Conservation (phyloP, 2,113 vertebrate genomes). For the Sclerurus mexicanus region DNA sequence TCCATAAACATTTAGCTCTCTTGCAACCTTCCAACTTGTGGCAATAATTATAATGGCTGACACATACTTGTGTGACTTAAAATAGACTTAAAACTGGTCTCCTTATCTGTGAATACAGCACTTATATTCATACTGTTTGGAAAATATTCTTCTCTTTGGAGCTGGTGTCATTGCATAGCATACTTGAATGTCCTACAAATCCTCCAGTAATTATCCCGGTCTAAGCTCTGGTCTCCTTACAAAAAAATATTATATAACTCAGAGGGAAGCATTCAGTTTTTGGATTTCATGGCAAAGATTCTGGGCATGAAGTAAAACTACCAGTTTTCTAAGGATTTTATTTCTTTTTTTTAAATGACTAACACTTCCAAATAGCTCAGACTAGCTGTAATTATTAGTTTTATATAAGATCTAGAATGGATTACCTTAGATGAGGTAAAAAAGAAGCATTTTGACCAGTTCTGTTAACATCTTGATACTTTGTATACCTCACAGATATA, state of each 20-base stretch:
- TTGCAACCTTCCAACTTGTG: constrained; percentile 43
- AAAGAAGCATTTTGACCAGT: not conserved
- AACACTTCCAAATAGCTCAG: not conserved
- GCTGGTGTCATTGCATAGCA: not conserved
- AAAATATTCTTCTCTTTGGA: constrained; percentile 34
- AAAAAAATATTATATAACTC: not conserved
- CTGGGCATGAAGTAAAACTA: not conserved
- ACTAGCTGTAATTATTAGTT: not conserved
- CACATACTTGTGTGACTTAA: not conserved
- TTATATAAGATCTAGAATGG: not conserved
- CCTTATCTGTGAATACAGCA: constrained; percentile 52
- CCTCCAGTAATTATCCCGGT: constrained; percentile 44
- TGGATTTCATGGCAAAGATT: not conserved
- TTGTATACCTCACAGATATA: not conserved
- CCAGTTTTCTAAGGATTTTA: not conserved
- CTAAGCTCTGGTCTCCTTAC: not conserved
- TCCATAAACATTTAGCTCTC: constrained; percentile 65
- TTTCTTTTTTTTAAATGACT: not conserved
- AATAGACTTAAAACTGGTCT: constrained; percentile 58
- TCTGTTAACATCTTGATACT: not conserved
- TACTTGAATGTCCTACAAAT: constrained; percentile 47
- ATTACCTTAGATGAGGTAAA: not conserved
- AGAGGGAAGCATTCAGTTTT: not conserved
- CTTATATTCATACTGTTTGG: constrained; percentile 38
- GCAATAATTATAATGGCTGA: constrained; percentile 62